These are phyloP conservation scores for Pleuronectes platessa DNA, from an alignment of 2,113 vertebrate species.

Conservation along the genomic window DNA sequence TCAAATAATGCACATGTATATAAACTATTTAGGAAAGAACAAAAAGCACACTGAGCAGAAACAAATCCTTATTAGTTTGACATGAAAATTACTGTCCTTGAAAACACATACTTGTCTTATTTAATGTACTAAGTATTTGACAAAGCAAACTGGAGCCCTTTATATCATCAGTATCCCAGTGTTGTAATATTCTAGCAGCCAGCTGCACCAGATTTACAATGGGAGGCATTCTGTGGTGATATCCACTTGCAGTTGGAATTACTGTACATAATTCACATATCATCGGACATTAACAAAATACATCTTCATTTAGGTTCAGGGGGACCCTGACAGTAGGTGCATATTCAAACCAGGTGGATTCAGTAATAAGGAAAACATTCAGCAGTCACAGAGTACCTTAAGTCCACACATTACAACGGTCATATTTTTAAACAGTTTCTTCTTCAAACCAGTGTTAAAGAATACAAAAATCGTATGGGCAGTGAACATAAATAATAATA, in stretches of 20 bases:
- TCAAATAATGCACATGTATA: slow-evolving; percentile 23
- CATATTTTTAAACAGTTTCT: background rate
- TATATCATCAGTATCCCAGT: background rate
- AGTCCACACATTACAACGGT: background rate
- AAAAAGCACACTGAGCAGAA: background rate
- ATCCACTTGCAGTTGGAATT: slow-evolving; percentile 15
- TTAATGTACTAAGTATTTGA: background rate
- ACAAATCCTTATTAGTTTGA: background rate
- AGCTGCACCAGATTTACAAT: slow-evolving; percentile 48
- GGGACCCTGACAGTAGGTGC: background rate
- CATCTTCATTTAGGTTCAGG: slow-evolving; percentile 1
- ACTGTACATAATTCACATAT: background rate
- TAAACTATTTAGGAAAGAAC: slow-evolving; percentile 3
- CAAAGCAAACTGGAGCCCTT: slow-evolving; percentile 38
- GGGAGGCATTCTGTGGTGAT: background rate
- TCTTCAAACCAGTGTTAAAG: background rate
- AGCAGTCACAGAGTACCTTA: slow-evolving; percentile 25
- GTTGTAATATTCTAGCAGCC: slow-evolving; percentile 52
- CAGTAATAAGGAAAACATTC: slow-evolving; percentile 17
- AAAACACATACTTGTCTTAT: background rate
- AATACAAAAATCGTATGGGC: slow-evolving; percentile 9
- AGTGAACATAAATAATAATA: slow-evolving; percentile 21
- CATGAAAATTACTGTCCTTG: background rate
- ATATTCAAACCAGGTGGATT: background rate
- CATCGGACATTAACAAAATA: slow-evolving; percentile 22